Evolutionary conservation across 2,888 invertebrate genomes (phyloP), one percentile per base, ranked within the genome.

Genomic region (Sminthurides aquaticus): DNA sequence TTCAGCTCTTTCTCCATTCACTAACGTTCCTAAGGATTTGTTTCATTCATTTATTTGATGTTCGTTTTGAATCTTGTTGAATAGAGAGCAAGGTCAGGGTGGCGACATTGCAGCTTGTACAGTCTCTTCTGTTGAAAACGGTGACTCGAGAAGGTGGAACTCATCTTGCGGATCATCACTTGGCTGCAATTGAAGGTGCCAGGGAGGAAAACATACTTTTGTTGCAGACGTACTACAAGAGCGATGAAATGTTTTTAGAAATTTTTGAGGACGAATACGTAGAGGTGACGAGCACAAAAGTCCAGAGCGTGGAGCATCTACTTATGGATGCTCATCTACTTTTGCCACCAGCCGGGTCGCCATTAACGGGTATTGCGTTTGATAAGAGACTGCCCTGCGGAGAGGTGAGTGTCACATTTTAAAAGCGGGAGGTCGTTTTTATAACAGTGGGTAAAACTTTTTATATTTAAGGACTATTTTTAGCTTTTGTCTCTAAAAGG

Each of bases 251-350:
- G 75, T 99, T 99, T 80, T 81, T 98, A 65, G 98, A 99, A 78
- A 90, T 99, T 86, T 99, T 99, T 79, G 98, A 99, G 80, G 95
- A 97, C 79, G 98, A 99, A 83, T 94, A 91, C 79, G 89, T 89
- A 77, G 94, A 96, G 80, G 90, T 97, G 85, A 57, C 59, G 25
- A 87, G 87, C 73, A 91, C 90, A 77, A 84, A 87, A 22, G 87
- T 87, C 1, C 78, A 94, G 60, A 93, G 92, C 79, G 93, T 97
- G 1, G 96, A 97, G 78, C 93, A 91, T 85, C 79, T 99, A 70
- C 92, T 94, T 80, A 95, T 95, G 91, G 98, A 99, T 79, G 91
- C 94, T 57, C 91, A 91, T 62, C 89, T 99, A 76, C 82, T 99
- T 62, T 80, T 99, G 73, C 95, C 97, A 0, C 98, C 98, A 0